phyloP scores from a whole-genome alignment of 2,888 invertebrate genomes.

The Patella ulyssiponensis region DNA sequence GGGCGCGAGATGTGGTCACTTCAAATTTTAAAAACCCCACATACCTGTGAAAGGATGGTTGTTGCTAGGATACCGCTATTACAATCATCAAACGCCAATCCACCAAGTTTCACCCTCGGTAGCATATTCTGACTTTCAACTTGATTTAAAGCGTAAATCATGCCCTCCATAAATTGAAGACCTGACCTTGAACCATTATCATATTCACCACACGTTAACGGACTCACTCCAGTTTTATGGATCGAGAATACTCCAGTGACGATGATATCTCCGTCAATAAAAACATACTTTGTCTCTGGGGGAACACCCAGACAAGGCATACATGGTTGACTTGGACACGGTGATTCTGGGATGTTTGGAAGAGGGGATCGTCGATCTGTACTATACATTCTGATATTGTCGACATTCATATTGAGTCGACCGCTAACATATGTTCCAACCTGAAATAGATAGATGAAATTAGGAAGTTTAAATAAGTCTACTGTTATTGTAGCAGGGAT shows the following conservation, averaged over 20 bases:
- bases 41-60: constrained; percentile 42
- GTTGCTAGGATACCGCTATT: constrained; percentile 39
- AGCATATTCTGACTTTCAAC: constrained; percentile 37
- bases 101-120: constrained; percentile 47
- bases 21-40: neutral
- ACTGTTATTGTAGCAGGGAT: no score
- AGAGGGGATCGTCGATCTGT: constrained; percentile 40
- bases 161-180: constrained; percentile 54
- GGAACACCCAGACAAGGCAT: constrained; percentile 53
- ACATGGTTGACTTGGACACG: constrained; percentile 54
- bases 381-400: constrained; percentile 56
- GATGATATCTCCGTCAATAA: constrained; percentile 60
- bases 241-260: constrained; percentile 61
- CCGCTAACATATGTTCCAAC: constrained; percentile 56
- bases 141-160: constrained; percentile 53
- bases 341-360: constrained; percentile 46
- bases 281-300: constrained; percentile 52
- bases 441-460: constrained; percentile 35
- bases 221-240: constrained; percentile 44
- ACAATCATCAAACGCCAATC: constrained; percentile 63
- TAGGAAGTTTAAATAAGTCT: no score
- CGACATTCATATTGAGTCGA: constrained; percentile 45
- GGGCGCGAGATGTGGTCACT: no score
- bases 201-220: constrained; percentile 56
- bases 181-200: constrained; percentile 39